phyloP scores from a whole-genome alignment of 2,113 vertebrate genomes.

The Chaenocephalus aceratus region DNA sequence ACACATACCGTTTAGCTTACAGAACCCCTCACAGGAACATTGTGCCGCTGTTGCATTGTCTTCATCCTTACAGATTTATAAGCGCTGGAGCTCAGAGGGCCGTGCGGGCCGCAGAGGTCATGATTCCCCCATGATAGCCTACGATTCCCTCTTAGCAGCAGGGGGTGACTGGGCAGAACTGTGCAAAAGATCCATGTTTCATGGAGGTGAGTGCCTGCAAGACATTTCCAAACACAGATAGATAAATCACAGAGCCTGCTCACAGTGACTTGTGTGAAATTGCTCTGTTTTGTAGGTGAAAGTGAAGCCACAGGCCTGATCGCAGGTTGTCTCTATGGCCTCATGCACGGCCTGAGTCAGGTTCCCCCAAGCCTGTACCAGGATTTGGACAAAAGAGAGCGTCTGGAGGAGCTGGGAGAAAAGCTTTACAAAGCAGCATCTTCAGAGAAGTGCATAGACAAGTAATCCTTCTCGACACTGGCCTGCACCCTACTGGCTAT shows the following conservation, averaged over 20 bases:
- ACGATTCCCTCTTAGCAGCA: conserved; percentile 92
- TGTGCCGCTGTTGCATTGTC: not conserved
- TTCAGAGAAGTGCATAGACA: conserved; percentile 89
- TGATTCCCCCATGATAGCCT: conserved; percentile 97
- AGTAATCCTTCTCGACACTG: conserved; percentile 75
- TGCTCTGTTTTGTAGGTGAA: conserved; percentile 85
- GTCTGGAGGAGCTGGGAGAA: conserved; percentile 88
- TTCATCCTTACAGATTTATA: conserved; percentile 85
- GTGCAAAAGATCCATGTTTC: conserved; percentile 94
- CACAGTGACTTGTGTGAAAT: conserved; percentile 7
- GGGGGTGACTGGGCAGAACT: conserved; percentile 90
- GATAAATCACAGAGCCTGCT: not conserved
- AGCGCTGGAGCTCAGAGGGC: conserved; percentile 96
- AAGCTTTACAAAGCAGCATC: conserved; percentile 88
- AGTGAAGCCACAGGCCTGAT: conserved; percentile 93
- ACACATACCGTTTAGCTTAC: not conserved
- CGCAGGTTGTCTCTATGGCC: conserved; percentile 92
- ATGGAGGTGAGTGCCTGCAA: conserved; percentile 87
- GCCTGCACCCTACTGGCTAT: conserved; percentile 72
- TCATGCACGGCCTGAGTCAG: conserved; percentile 88
- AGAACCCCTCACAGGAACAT: not conserved
- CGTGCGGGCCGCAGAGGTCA: conserved; percentile 91
- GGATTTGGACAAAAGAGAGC: conserved; percentile 88
- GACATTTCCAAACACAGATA: not conserved
- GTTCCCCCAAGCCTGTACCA: conserved; percentile 89